These are phyloP conservation scores for Sturmia bella DNA, from an alignment of 2,888 invertebrate genomes.

Conservation along the genomic window DNA sequence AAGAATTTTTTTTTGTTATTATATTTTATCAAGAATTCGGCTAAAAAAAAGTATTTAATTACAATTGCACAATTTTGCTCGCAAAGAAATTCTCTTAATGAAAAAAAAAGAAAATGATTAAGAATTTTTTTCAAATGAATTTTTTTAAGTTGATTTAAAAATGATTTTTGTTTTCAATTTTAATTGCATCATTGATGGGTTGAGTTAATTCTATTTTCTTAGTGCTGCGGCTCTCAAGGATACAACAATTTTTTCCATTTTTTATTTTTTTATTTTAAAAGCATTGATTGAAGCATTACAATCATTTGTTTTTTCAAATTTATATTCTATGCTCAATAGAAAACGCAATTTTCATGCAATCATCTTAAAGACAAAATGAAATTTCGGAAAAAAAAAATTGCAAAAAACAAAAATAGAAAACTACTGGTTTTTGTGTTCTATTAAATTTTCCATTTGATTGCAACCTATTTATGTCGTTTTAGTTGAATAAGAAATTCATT, in stretches of 20 bases:
- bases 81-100: not conserved
- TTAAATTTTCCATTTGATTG: slow-evolving; percentile 68
- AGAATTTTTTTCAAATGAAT: too few relatives aligned
- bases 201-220: too few relatives aligned
- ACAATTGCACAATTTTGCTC: not conserved
- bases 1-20: not conserved
- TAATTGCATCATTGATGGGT: too few relatives aligned
- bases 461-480: slow-evolving; percentile 67
- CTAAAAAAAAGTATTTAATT: slow-evolving; percentile 3
- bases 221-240: not conserved
- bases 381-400: not conserved
- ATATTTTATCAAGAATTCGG: not conserved
- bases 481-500: slow-evolving; percentile 59
- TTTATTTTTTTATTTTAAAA: slow-evolving; percentile 45
- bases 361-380: slow-evolving; percentile 49
- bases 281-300: slow-evolving; percentile 62
- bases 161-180: too few relatives aligned
- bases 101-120: not conserved
- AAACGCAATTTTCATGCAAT: slow-evolving; percentile 43
- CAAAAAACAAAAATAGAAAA: slow-evolving; percentile 5
- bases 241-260: not conserved
- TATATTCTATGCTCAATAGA: slow-evolving; percentile 16
- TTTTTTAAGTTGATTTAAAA: too few relatives aligned
- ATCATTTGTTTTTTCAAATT: slow-evolving; percentile 40
- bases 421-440: slow-evolving; percentile 44